Base-by-base conservation (phyloP, 2,797 vertebrate species). In the Stomatorhinus walkeri region DNA sequence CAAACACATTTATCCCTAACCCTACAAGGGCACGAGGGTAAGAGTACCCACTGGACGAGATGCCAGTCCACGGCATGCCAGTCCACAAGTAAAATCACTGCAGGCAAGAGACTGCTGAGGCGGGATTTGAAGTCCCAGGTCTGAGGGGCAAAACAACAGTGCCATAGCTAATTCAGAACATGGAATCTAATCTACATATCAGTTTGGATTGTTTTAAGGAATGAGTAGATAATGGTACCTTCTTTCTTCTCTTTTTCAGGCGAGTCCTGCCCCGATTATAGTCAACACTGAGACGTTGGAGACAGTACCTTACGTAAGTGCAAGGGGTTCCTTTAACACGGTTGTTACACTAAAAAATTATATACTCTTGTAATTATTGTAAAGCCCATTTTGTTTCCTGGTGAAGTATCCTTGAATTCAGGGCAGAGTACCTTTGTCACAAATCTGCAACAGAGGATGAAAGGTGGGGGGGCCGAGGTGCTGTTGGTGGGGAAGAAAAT, bases 281-380 rank as follows among this genome's bases (percentile, higher is more conserved):
- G 97, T 98, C 94, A 98, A 99, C 94, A 98, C 98, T 92, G 98
- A 99, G 94, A 98, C 97, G 32, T 93, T 99, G 97, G 98, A 99
- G 90, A 98, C 97, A 1, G 96, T 97, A 93, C 98, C 98, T 92
- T 99, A 98, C 72, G 98, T 99, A 95, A 99, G 98, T 97, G 92
- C 12, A 2, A 28, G 9, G 28, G 84, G 16, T 76, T 72, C 68
- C 28, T 68, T 36, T 49, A 46, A 22, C 49, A 43, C 52, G 7
- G 28, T 40, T 36, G 1, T 89, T 51, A 8, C 46, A 48, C 16
- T 49, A 14, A 86, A 46, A 2, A 87, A 24, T 48, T 3, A 48
- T 2, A 40, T 61, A 24, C 22, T 87, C 49, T 22, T 56, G 28
- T 87, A 36, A 19, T 87, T 40, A 36, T 19, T 56, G 51, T 14